Conservation (phyloP, 2,888 invertebrate genomes). For the Elmis aenea region DNA sequence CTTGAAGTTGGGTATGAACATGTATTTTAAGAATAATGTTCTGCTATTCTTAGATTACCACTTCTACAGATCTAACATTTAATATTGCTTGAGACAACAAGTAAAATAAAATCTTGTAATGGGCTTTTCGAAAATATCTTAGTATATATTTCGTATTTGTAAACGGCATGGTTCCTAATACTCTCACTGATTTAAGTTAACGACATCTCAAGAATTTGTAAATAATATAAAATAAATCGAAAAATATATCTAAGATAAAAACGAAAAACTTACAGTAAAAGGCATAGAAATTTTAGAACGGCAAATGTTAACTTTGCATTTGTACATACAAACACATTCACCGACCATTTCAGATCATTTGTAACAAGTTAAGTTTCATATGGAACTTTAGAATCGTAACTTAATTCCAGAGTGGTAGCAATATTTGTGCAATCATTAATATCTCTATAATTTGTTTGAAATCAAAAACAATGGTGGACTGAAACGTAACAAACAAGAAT, state of each 20-base stretch:
- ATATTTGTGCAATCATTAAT: no score
- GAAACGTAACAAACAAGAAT: no score
- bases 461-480: no score
- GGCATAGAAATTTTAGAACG: slow-evolving; percentile 7
- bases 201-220: no score
- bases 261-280: slow-evolving; percentile 10
- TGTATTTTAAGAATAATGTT: slow-evolving; percentile 12
- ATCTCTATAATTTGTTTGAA: no score
- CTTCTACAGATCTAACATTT: slow-evolving; percentile 28
- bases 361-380: background rate
- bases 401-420: no score
- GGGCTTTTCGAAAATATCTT: slow-evolving; percentile 13
- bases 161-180: slow-evolving; percentile 2
- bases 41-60: slow-evolving; percentile 14
- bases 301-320: background rate
- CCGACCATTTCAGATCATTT: background rate
- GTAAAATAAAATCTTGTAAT: slow-evolving; percentile 14
- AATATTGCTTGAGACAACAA: slow-evolving; percentile 32
- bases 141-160: slow-evolving; percentile 9
- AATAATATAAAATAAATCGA: slow-evolving; percentile 7
- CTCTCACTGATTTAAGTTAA: background rate
- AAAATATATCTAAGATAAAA: slow-evolving; percentile 9
- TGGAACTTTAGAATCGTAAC: background rate
- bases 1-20: slow-evolving; percentile 12
- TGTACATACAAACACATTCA: background rate